Percentiles rank a stretch among this genome's conserved stretches.
Evolutionary conservation across 2,113 vertebrate species (phyloP).

Genomic region (Megaptera novaeangliae): DNA sequence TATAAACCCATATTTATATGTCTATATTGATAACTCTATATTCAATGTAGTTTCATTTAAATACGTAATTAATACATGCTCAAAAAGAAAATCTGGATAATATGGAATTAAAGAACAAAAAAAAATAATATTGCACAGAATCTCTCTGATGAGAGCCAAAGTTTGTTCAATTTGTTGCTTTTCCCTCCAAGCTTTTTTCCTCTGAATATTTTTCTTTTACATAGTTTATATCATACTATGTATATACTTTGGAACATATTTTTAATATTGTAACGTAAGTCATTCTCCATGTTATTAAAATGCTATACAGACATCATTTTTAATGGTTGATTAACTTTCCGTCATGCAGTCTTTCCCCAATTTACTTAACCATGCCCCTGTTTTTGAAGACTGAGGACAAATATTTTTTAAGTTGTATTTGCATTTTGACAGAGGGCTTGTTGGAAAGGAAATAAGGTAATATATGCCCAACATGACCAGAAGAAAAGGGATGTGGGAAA

Average conservation of each 20-base stretch:
- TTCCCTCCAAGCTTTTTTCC: not conserved
- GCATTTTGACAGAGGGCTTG: not conserved
- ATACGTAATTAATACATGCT: not conserved
- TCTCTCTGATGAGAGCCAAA: not conserved
- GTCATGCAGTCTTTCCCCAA: not conserved
- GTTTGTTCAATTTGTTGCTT: not conserved
- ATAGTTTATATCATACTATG: not conserved
- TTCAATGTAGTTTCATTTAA: not conserved
- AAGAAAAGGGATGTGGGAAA: not conserved
- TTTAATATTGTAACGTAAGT: not conserved
- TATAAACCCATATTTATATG: not conserved
- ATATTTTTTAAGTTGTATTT: not conserved
- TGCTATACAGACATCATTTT: not conserved
- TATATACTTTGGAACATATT: not conserved
- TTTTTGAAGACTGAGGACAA: not conserved
- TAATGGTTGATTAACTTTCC: conserved; percentile 8
- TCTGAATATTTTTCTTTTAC: not conserved
- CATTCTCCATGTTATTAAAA: not conserved
- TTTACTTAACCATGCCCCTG: not conserved
- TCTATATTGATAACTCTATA: not conserved
- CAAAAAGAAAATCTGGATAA: not conserved
- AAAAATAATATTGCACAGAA: not conserved
- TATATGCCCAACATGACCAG: not conserved
- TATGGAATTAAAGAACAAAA: not conserved
- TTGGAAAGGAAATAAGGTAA: not conserved